Conservation (phyloP, 2,797 vertebrate genomes). For the Centroberyx gerrardi region DNA sequence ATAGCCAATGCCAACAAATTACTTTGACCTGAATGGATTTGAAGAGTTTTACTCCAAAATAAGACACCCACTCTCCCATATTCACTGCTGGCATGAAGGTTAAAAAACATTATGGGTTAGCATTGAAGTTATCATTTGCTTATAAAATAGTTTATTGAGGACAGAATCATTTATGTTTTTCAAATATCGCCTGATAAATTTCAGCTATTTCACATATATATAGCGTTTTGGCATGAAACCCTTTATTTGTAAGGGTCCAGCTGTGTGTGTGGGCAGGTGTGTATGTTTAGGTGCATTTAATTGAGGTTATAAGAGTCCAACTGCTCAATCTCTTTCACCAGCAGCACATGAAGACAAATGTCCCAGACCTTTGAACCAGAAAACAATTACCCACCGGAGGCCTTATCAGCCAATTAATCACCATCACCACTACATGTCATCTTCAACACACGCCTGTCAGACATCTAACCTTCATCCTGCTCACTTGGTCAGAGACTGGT, state of each 20-base stretch:
- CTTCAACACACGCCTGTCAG: constrained; percentile 29
- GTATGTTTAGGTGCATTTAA: constrained; percentile 59
- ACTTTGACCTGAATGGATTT: constrained; percentile 28
- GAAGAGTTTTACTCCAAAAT: no score
- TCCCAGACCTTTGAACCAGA: constrained; percentile 71
- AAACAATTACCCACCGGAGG: constrained; percentile 68
- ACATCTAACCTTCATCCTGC: constrained; percentile 37
- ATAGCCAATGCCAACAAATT: constrained; percentile 16
- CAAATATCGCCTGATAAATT: no score
- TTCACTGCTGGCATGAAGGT: no score
- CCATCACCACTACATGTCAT: constrained; percentile 55
- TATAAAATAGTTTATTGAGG: no score
- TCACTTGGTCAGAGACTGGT: constrained; percentile 35
- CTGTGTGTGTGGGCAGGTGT: constrained; percentile 11
- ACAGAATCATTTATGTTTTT: no score
- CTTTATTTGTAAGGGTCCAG: neutral
- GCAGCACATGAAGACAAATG: constrained; percentile 65
- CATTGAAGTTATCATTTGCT: no score
- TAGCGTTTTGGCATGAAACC: no score
- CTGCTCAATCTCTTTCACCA: constrained; percentile 57
- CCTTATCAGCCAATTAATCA: constrained; percentile 72
- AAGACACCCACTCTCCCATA: no score
- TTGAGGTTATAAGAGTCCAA: constrained; percentile 49
- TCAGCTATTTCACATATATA: no score
- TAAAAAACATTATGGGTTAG: no score